These are phyloP conservation scores for Doryteuthis pealeii DNA, from an alignment of 1,140 invertebrate genomes.

Conservation along the genomic window DNA sequence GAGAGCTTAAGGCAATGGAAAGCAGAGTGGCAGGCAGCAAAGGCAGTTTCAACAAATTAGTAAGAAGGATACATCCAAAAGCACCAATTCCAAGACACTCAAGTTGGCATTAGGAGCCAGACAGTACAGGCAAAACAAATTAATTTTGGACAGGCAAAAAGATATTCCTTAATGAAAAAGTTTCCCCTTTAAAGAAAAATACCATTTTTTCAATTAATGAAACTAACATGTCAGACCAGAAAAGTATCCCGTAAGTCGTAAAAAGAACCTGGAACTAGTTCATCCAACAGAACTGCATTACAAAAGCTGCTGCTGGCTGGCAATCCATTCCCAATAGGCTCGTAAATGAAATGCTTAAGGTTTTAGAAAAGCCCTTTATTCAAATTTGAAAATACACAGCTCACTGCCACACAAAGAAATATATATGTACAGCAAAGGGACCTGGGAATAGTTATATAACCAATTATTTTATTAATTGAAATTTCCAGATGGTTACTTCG, in stretches of 20 bases:
- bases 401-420: no score
- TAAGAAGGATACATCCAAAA: background rate
- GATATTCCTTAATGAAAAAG: background rate
- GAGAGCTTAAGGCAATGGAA: constrained; percentile 2
- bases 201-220: no score
- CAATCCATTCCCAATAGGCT: no score
- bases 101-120: background rate
- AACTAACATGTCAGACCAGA: background rate
- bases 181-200: no score
- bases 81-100: constrained; percentile 4
- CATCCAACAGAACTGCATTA: constrained; percentile 7
- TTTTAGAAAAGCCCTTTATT: no score
- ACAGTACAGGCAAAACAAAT: constrained; percentile 10
- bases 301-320: constrained; percentile 8
- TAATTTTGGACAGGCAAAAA: background rate
- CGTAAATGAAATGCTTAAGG: no score
- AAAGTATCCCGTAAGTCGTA: background rate
- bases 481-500: no score
- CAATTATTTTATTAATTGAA: no score
- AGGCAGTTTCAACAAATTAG: background rate
- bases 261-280: constrained; percentile 8
- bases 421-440: no score
- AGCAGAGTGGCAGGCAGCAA: no score
- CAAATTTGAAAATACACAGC: no score
- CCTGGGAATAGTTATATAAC: no score